A percentile compares a stretch with the other conserved stretches of the same genome.
phyloP scores from a whole-genome alignment of 2,888 invertebrate genomes.

The Chymomyza caudatula region DNA sequence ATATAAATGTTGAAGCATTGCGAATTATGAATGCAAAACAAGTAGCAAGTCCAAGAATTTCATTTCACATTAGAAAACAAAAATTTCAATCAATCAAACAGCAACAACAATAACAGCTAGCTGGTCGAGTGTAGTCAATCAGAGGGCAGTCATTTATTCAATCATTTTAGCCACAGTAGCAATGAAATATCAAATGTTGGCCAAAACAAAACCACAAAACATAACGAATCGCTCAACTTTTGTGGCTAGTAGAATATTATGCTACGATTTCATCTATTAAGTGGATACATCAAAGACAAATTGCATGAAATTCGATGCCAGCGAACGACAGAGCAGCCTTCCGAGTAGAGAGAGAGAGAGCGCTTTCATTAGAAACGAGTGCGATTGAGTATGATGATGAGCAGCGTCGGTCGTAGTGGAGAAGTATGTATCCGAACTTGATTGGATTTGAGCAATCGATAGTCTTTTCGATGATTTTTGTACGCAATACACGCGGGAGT shows the following conservation, averaged over 20 bases:
- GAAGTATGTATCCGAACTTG: neutral
- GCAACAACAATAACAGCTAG: conserved; percentile 17
- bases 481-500: too few species aligned
- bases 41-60: neutral
- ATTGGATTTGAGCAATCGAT: neutral
- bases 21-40: neutral
- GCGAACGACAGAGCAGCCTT: neutral
- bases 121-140: neutral
- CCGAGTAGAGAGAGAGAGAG: neutral
- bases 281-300: conserved; percentile 41
- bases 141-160: neutral
- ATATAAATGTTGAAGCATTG: too few species aligned
- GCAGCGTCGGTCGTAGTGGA: neutral
- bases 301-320: conserved; percentile 32
- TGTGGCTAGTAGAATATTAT: neutral
- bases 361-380: conserved; percentile 26
- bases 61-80: conserved; percentile 8
- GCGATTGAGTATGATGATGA: neutral
- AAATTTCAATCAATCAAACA: conserved; percentile 32
- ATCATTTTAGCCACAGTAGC: neutral
- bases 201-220: conserved; percentile 18
- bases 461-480: neutral
- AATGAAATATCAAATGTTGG: conserved; percentile 1
- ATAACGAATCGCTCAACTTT: neutral
- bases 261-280: conserved; percentile 9